Evolutionary conservation across 2,797 vertebrate species (phyloP), one percentile per base, ranked within the genome.

Genomic region (Botia kubotai): DNA sequence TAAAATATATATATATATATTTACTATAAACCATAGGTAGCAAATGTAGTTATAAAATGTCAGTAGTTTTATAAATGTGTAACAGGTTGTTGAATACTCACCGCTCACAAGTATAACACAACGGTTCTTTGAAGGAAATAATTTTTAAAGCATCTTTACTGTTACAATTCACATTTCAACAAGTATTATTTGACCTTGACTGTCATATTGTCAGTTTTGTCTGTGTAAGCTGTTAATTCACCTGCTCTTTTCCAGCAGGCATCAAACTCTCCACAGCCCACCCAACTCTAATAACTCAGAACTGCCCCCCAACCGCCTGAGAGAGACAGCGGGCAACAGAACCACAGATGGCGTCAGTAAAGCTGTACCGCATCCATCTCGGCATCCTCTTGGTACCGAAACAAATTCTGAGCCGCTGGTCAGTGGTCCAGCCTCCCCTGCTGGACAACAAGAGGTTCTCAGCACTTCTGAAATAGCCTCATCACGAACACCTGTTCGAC

Each of bases 401-500:
- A 62, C 89, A 82, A 89, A 92, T 75, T 65, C 81, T 1, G 87
- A 76, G 14, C 81, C 84, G 72, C 86, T 74, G 58, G 46, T 85
- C 0, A 74, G 83, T 82, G 82, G 53, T 50, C 7, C 36, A 53
- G 39, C 69, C 21, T 26, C 73, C 3, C 43, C 66, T 39, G 62
- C 2, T 21, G 75, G 58, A 23, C 74, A 80, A 57, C 77, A 81
- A 55, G 77, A 75, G 14, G 62, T 62, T n/a, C 70, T 69, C 62
- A 46, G 74, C 57, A 77, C 80, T 57, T 87, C 82, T 60, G 77
- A 26, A 75, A 83, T 33, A 60, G 8, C 89, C 76, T 88, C 83
- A 2, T 87, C 83, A 62, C 89, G 88, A 83, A 87, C 89, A 0
- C 91, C 89, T 2, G 83, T 77, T 74, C 66, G 86, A n/a, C 90